Evolutionary conservation across 2,888 invertebrate genomes (phyloP).

Genomic region (Meiosimyza decipiens): DNA sequence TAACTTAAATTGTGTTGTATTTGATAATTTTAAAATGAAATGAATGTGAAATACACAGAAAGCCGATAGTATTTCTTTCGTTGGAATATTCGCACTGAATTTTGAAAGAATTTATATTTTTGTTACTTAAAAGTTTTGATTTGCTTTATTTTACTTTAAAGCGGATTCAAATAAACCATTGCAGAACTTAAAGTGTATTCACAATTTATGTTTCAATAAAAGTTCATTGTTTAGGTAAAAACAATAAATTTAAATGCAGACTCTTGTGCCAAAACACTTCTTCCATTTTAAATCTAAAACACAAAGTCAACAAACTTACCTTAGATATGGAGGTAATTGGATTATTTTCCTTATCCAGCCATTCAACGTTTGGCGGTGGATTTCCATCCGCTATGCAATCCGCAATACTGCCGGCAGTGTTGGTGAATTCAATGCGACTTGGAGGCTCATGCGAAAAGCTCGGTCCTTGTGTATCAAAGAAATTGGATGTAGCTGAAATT

Average conservation of each 20-base stretch:
- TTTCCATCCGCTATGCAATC: constrained; percentile 71
- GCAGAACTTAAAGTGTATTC: too few species aligned
- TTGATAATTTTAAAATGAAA: too few species aligned
- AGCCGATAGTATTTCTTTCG: too few species aligned
- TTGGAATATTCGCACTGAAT: too few species aligned
- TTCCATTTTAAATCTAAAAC: neutral
- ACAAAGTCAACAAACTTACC: constrained; percentile 50
- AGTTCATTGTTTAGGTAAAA: too few species aligned
- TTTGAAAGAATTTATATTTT: too few species aligned
- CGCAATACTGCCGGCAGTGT: constrained; percentile 69
- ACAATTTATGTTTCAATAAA: too few species aligned
- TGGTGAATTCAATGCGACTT: constrained; percentile 70
- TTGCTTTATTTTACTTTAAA: too few species aligned
- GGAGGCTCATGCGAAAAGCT: constrained; percentile 70
- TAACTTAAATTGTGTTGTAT: too few species aligned
- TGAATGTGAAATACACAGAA: too few species aligned
- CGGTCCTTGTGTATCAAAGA: constrained; percentile 71
- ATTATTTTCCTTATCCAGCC: constrained; percentile 70
- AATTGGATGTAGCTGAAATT: constrained; percentile 62
- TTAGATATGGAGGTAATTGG: constrained; percentile 69
- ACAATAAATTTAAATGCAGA: constrained; percentile 6
- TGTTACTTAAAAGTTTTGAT: too few species aligned
- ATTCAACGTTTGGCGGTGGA: constrained; percentile 70
- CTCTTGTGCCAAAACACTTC: neutral
- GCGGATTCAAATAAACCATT: too few species aligned